Evolutionary conservation across 2,888 invertebrate genomes (phyloP).

Genomic region (Nudaria mundana): DNA sequence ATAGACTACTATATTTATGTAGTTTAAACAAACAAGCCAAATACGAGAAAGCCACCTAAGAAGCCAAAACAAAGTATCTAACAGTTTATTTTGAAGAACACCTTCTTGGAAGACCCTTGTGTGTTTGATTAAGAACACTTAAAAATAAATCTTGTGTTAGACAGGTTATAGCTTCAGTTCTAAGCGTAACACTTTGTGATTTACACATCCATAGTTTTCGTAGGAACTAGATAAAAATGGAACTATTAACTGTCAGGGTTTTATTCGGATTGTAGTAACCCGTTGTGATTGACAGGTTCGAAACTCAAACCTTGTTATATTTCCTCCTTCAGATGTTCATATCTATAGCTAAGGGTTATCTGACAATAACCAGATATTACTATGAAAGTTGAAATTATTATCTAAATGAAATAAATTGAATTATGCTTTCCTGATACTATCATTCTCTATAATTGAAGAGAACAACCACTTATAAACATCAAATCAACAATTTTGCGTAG

Average conservation of each 20-base stretch:
- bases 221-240: slow-evolving; percentile 6
- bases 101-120: slow-evolving; percentile 60
- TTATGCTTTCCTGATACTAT: too few relatives aligned
- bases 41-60: slow-evolving; percentile 59
- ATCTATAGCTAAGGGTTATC: too few relatives aligned
- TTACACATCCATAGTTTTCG: slow-evolving; percentile 10
- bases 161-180: slow-evolving; percentile 37
- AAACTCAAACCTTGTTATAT: slow-evolving; percentile 3
- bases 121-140: slow-evolving; percentile 66
- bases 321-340: neutral
- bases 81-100: slow-evolving; percentile 54
- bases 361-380: too few relatives aligned
- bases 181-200: slow-evolving; percentile 19
- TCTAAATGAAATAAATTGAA: too few relatives aligned
- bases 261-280: slow-evolving; percentile 5
- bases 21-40: slow-evolving; percentile 45
- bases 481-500: slow-evolving; percentile 30
- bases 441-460: too few relatives aligned
- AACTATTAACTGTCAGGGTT: slow-evolving; percentile 6
- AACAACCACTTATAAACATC: slow-evolving; percentile 16
- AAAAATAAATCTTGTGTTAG: slow-evolving; percentile 51
- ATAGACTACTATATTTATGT: slow-evolving; percentile 42
- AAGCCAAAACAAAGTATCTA: slow-evolving; percentile 65
- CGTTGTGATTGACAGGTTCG: neutral
- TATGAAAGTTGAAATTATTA: too few relatives aligned